A percentile compares a stretch with the other conserved stretches of the same genome.
These are phyloP conservation scores for Emydocephalus ijimae DNA, from an alignment of 2,113 vertebrate species.

Conservation along the genomic window DNA sequence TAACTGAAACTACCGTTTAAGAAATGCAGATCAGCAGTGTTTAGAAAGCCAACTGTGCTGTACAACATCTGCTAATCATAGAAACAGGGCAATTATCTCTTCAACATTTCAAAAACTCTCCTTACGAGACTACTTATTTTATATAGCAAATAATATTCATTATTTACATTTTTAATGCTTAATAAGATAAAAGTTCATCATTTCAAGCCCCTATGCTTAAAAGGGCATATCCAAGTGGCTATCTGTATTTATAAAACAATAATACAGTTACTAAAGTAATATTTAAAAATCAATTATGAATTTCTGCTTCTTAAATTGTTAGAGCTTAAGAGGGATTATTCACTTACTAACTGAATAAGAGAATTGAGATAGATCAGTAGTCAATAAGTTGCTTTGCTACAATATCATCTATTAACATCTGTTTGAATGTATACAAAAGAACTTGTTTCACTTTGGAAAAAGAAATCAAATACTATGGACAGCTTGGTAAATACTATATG, in stretches of 20 bases:
- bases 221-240: background rate
- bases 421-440: background rate
- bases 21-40: slow-evolving; percentile 18
- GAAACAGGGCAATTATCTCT: slow-evolving; percentile 27
- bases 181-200: background rate
- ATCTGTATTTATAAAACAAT: background rate
- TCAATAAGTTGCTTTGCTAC: fast-evolving
- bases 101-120: slow-evolving; percentile 24
- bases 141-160: slow-evolving; percentile 11
- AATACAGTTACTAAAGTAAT: background rate
- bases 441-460: background rate
- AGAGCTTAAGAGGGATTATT: background rate
- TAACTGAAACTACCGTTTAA: slow-evolving; percentile 15
- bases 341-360: background rate
- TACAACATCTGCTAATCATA: slow-evolving; percentile 31
- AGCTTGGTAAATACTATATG: background rate
- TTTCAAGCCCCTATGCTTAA: background rate
- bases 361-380: background rate
- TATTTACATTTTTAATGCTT: background rate
- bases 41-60: slow-evolving; percentile 25
- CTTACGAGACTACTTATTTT: slow-evolving; percentile 26
- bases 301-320: background rate
- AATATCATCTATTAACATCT: background rate
- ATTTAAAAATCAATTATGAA: background rate
- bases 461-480: background rate